Conservation (phyloP, 2,113 vertebrate genomes). For the Lasiurus cinereus region DNA sequence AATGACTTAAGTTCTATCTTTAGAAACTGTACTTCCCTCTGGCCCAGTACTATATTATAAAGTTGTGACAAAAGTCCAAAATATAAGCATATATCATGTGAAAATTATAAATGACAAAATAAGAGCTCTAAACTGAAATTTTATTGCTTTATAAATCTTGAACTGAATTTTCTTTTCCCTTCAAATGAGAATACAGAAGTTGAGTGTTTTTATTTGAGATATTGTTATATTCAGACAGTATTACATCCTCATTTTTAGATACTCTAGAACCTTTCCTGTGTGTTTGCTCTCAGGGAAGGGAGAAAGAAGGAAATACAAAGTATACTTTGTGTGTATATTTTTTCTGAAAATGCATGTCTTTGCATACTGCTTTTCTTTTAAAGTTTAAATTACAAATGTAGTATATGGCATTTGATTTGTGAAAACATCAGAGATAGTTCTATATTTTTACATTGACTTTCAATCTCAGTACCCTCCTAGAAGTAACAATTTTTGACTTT, state of each 20-base stretch:
- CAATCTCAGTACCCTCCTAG: neutral
- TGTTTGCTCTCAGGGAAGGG: neutral
- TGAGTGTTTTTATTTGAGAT: neutral
- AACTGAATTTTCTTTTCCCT: slow-evolving; percentile 31
- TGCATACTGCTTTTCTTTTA: slow-evolving; percentile 40
- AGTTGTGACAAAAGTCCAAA: neutral
- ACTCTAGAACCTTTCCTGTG: neutral
- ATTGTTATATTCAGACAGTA: neutral
- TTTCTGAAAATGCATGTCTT: slow-evolving; percentile 33
- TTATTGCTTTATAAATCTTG: slow-evolving; percentile 38
- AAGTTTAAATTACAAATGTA: neutral
- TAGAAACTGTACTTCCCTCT: slow-evolving; percentile 8
- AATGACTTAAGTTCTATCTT: slow-evolving; percentile 35
- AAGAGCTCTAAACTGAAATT: neutral
- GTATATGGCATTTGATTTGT: slow-evolving; percentile 42
- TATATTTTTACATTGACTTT: slow-evolving; percentile 39
- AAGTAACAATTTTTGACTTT: neutral
- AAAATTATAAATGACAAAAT: slow-evolving; percentile 17
- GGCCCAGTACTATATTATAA: slow-evolving; percentile 2
- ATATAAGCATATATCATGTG: neutral
- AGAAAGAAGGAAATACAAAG: slow-evolving; percentile 6
- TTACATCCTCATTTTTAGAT: slow-evolving; percentile 26
- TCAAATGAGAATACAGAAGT: slow-evolving; percentile 25
- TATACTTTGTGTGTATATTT: neutral
- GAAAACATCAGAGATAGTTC: neutral